Percentiles rank a stretch among this genome's conserved stretches.
phyloP scores from a whole-genome alignment of 2,113 vertebrate species.

The Microtus richardsoni region DNA sequence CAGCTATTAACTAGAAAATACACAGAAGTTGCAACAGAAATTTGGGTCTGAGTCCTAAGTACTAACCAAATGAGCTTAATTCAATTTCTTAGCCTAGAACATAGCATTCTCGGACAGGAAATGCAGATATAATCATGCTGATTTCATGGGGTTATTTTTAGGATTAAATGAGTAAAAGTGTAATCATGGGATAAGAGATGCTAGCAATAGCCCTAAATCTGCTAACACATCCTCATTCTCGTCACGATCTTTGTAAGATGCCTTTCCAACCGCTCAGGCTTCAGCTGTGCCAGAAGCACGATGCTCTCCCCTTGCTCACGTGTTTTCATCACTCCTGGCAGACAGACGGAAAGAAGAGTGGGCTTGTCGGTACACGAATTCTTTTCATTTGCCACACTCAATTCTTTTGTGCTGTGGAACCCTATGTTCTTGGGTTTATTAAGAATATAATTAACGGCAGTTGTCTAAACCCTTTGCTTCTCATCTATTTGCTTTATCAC shows the following conservation, averaged over 20 bases:
- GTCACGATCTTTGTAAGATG: constrained; percentile 1
- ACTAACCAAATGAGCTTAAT: constrained; percentile 26
- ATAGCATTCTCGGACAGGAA: constrained; percentile 52
- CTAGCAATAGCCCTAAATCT: not conserved
- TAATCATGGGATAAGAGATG: constrained; percentile 14
- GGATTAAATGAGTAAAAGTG: constrained; percentile 32
- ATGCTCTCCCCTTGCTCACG: constrained; percentile 45
- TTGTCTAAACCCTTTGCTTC: constrained; percentile 66
- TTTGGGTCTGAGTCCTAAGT: not conserved
- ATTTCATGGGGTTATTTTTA: constrained; percentile 64
- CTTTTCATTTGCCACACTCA: constrained; percentile 8
- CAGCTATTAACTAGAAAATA: not conserved
- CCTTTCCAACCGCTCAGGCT: constrained; percentile 30
- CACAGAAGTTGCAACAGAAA: constrained; percentile 20
- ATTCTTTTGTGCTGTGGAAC: constrained; percentile 49
- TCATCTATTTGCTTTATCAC: constrained; percentile 63
- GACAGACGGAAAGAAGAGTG: constrained; percentile 58
- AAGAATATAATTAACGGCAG: constrained; percentile 71
- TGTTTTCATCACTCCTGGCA: constrained; percentile 70
- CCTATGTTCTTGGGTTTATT: constrained; percentile 65
- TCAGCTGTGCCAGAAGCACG: constrained; percentile 36
- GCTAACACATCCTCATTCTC: not conserved
- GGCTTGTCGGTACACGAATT: not conserved
- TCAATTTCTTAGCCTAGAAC: constrained; percentile 32
- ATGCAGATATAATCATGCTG: constrained; percentile 49